Conservation (phyloP, 1,140 invertebrate genomes). For the Sycophila sp. region DNA sequence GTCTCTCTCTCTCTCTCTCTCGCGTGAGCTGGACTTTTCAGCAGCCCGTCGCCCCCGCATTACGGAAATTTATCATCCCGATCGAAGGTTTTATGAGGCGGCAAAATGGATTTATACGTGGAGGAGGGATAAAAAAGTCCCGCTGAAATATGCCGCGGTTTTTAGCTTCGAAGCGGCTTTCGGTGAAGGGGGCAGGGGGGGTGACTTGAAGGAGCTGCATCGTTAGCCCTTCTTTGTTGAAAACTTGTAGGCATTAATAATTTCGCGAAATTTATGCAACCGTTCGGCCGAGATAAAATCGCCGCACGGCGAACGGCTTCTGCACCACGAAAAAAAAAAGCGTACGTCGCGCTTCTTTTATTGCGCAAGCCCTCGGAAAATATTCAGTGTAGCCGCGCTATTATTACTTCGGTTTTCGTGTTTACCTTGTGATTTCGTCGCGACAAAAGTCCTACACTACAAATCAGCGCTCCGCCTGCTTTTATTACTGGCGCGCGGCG, state of each 20-base stretch:
- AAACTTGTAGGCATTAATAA: constrained; percentile 37
- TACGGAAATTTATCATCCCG: constrained; percentile 31
- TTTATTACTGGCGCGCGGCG: too few species aligned
- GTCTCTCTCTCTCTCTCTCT: neutral
- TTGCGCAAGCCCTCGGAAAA: too few species aligned
- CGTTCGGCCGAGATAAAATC: neutral
- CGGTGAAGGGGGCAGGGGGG: neutral
- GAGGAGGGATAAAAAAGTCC: neutral
- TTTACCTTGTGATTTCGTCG: neutral
- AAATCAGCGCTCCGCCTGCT: too few species aligned
- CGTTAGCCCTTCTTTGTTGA: constrained; percentile 28
- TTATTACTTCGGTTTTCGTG: neutral
- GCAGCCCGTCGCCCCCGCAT: constrained; percentile 14
- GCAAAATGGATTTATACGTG: constrained; percentile 31
- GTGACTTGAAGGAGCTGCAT: neutral
- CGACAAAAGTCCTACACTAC: too few species aligned
- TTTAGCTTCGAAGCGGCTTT: neutral
- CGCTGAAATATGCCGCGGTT: constrained; percentile 15
- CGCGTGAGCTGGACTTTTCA: neutral
- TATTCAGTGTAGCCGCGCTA: too few species aligned
- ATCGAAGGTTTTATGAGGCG: constrained; percentile 33
- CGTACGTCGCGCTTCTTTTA: too few species aligned
- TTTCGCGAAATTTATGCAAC: constrained; percentile 15
- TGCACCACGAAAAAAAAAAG: too few species aligned
- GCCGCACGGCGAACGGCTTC: too few species aligned